Conservation (phyloP, 2,113 vertebrate species). For the Colaptes auratus region DNA sequence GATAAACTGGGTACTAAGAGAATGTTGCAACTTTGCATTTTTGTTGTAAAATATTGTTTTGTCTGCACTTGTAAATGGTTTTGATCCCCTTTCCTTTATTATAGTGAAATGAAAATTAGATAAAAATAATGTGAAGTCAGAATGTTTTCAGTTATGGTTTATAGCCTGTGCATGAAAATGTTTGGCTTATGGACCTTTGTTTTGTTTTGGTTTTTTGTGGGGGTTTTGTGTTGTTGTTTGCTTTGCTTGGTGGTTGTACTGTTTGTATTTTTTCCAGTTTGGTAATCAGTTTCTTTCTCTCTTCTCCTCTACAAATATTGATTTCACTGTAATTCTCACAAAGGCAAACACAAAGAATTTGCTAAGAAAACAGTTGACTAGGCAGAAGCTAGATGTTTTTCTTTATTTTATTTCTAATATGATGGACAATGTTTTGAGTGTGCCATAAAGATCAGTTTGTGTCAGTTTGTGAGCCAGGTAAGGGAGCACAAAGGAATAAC, state of each 20-base stretch:
- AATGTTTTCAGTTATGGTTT: conserved; percentile 14
- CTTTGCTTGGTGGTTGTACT: background rate
- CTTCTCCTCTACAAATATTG: background rate
- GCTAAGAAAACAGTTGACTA: background rate
- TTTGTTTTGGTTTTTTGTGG: background rate
- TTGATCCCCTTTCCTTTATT: background rate
- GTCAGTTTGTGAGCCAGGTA: background rate
- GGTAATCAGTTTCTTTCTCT: background rate
- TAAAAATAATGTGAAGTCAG: background rate
- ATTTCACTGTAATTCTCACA: background rate
- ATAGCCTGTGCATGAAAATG: background rate
- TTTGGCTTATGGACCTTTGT: background rate
- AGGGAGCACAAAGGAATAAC: background rate
- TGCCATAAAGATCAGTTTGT: background rate
- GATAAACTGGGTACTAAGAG: background rate
- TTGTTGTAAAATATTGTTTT: background rate
- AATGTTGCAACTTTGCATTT: background rate
- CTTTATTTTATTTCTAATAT: background rate
- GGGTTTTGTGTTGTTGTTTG: background rate
- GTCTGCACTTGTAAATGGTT: background rate
- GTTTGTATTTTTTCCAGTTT: background rate
- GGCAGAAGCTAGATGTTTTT: background rate
- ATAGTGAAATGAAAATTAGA: background rate
- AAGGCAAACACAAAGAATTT: background rate
- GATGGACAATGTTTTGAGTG: background rate